These are phyloP conservation scores for Triops longicaudatus DNA, from an alignment of 1,140 invertebrate species.

Conservation along the genomic window DNA sequence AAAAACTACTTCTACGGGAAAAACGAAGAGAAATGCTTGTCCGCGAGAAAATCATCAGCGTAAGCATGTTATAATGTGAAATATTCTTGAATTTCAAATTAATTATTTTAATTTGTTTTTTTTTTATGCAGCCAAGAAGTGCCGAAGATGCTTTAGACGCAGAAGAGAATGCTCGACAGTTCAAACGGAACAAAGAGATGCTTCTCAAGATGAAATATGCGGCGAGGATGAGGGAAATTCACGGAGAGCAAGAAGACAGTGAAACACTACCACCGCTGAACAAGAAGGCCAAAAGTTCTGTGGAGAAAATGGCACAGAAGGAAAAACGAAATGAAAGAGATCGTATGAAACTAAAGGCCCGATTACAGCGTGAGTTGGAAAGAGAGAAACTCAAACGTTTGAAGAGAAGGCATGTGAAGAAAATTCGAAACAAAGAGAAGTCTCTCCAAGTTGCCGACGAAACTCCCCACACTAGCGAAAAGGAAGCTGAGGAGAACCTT, in stretches of 20 bases:
- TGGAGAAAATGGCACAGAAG: neutral
- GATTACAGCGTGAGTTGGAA: conserved; percentile 22
- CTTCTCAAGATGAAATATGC: neutral
- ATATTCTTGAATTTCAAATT: neutral
- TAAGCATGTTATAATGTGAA: conserved; percentile 4
- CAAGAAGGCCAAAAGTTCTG: neutral
- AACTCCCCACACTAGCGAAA: neutral
- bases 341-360: conserved; percentile 17
- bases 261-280: conserved; percentile 1
- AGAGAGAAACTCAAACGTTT: neutral
- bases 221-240: conserved; percentile 50
- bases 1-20: conserved; percentile 21
- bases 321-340: conserved; percentile 18
- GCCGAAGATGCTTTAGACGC: conserved; percentile 22
- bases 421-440: neutral
- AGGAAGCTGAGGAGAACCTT: neutral
- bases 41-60: conserved; percentile 25
- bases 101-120: neutral
- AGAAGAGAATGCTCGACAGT: conserved; percentile 15
- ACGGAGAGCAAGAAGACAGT: conserved; percentile 61
- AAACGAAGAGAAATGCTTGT: conserved; percentile 25
- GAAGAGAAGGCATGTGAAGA: neutral
- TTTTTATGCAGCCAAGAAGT: neutral
- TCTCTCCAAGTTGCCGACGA: neutral
- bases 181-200: neutral